Conservation (phyloP, 2,888 invertebrate genomes). For the Heliconius charithonia region DNA sequence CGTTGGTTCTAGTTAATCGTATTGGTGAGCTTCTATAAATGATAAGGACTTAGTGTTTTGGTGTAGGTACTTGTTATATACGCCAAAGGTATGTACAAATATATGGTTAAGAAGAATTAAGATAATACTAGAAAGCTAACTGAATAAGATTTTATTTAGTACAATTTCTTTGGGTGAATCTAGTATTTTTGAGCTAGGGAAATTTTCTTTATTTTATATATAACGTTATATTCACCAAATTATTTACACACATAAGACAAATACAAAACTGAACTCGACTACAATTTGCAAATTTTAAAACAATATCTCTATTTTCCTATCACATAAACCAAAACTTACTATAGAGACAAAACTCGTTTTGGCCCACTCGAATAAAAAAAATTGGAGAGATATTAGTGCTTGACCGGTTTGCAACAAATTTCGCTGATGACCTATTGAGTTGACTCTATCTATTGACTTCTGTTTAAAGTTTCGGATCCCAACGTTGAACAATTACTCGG, state of each 20-base stretch:
- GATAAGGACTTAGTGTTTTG: not conserved
- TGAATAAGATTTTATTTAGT: not conserved
- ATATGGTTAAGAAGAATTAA: not conserved
- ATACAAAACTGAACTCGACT: not conserved
- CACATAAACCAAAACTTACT: conserved; percentile 23
- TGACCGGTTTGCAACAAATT: conserved; percentile 44
- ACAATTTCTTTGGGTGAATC: not conserved
- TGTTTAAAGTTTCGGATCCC: conserved; percentile 45
- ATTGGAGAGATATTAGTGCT: conserved; percentile 44
- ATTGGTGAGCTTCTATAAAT: conserved; percentile 5
- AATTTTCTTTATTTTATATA: not conserved
- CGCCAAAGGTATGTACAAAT: too few relatives aligned
- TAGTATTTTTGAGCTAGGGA: not conserved
- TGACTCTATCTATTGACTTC: conserved; percentile 49
- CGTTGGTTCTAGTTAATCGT: conserved; percentile 11
- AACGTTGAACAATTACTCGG: conserved; percentile 21
- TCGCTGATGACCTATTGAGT: conserved; percentile 44
- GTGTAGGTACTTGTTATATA: not conserved
- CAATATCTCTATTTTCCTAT: conserved; percentile 1
- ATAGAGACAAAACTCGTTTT: conserved; percentile 33
- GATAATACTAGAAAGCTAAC: not conserved
- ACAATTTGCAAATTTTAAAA: conserved; percentile 5
- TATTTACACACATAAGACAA: not conserved
- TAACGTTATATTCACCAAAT: not conserved
- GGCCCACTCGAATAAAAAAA: conserved; percentile 37